Conservation (phyloP, 2,113 vertebrate genomes). For the Lates calcarifer region DNA sequence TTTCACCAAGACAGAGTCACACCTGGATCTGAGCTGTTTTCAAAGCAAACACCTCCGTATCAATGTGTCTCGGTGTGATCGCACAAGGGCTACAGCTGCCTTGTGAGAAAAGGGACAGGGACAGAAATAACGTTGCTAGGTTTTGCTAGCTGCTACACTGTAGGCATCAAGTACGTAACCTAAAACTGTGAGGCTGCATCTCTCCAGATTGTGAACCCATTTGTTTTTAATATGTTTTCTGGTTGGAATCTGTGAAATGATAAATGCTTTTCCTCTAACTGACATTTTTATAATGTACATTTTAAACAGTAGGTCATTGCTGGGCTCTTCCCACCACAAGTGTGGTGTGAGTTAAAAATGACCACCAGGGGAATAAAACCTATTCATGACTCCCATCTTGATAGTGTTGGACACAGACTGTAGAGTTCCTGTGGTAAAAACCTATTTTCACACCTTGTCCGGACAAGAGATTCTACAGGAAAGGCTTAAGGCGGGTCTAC, state of each 20-base stretch:
- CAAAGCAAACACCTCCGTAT: slow-evolving; percentile 33
- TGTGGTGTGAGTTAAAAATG: slow-evolving; percentile 50
- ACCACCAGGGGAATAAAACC: slow-evolving; percentile 47
- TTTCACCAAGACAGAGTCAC: slow-evolving; percentile 27
- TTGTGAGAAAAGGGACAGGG: too few species aligned
- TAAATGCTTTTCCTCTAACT: slow-evolving; percentile 50
- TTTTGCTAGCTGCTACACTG: neutral
- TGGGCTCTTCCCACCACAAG: slow-evolving; percentile 30
- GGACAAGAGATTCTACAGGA: slow-evolving; percentile 16
- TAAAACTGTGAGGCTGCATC: slow-evolving; percentile 5
- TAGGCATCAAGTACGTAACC: slow-evolving; percentile 1
- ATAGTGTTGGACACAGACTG: slow-evolving; percentile 61
- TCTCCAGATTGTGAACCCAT: slow-evolving; percentile 29
- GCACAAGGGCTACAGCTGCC: slow-evolving; percentile 12
- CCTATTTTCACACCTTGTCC: slow-evolving; percentile 51
- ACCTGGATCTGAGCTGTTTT: slow-evolving; percentile 34
- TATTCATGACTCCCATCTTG: slow-evolving; percentile 56
- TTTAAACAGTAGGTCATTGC: slow-evolving; percentile 55
- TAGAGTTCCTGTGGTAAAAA: slow-evolving; percentile 47
- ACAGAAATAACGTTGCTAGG: neutral
- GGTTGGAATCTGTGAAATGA: slow-evolving; percentile 45
- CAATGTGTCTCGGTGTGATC: slow-evolving; percentile 7
- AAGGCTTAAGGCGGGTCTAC: neutral
- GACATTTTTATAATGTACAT: slow-evolving; percentile 62
- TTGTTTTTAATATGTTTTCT: slow-evolving; percentile 58